These are phyloP conservation scores for Rhinatrema bivittatum DNA, from an alignment of 2,797 vertebrate genomes.

Conservation along the genomic window DNA sequence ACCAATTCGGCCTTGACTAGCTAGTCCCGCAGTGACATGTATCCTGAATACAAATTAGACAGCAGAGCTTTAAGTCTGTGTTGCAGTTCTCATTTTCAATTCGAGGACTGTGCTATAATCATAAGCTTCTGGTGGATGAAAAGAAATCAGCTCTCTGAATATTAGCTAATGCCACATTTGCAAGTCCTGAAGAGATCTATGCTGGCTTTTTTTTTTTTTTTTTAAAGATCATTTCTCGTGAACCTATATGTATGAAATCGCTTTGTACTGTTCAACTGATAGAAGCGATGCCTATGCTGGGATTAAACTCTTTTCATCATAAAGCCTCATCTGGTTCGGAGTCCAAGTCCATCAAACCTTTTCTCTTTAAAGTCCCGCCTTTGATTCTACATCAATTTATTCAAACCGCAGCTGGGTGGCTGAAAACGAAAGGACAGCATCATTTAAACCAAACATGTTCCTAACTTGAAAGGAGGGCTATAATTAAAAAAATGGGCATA, in stretches of 20 bases:
- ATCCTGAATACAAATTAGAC: constrained; percentile 91
- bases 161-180: constrained; percentile 98
- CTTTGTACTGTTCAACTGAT: constrained; percentile 90
- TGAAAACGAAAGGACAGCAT: constrained; percentile 76
- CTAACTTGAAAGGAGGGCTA: constrained; percentile 78
- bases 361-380: constrained; percentile 92
- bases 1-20: constrained; percentile 48
- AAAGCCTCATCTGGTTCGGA: constrained; percentile 97
- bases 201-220: too few relatives aligned
- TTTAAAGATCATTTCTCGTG: constrained; percentile 72
- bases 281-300: constrained; percentile 90
- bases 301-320: constrained; percentile 98
- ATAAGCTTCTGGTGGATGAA: constrained; percentile 83
- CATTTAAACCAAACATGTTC: constrained; percentile 80
- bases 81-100: constrained; percentile 86
- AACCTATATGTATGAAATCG: constrained; percentile 74
- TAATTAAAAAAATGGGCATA: constrained; percentile 96
- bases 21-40: constrained; percentile 85
- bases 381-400: constrained; percentile 95
- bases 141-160: constrained; percentile 83
- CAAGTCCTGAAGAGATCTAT: constrained; percentile 89
- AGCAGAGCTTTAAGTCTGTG: constrained; percentile 62
- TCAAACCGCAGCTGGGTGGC: constrained; percentile 92
- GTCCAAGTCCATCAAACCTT: constrained; percentile 95
- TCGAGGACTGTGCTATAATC: constrained; percentile 80